Evolutionary conservation across 1,140 invertebrate species (phyloP), one percentile per base, ranked within the genome.

Genomic region (Grapholita molesta): DNA sequence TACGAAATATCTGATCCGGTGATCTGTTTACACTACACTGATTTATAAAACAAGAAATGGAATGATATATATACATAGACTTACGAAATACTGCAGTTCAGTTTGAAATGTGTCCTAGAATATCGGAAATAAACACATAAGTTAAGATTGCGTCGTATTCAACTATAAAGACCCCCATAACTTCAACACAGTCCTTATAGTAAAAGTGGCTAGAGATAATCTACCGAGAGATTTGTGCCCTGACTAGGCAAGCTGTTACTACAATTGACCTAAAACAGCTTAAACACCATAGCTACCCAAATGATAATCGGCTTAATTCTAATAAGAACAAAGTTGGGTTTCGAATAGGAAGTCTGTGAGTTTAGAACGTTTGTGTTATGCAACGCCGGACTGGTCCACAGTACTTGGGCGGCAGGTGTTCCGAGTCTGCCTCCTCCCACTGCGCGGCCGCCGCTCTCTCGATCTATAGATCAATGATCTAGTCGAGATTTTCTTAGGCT

Each of bases 371-470:
- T 32, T 32, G n/a, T 9, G 53, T 61, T 4, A 30, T 68, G 67
- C 48, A 65, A 35, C n/a, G 53, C 42, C 52, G 61, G 68, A 81
- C 86, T 85, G 84, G 85, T 88, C 79, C 76, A 82, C 69, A 88
- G 87, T 88, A 84, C 87, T 86, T 87, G 88, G 89, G 87, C 86
- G 89, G 89, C 89, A 91, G 87, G 89, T 91, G 89, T 89, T 88
- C 78, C 82, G 76, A 66, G 71, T 72, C 82, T 77, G 86, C 85
- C 87, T 89, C 89, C 89, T 89, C 86, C 88, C 84, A 87, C 83
- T 78, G 83, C 84, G 81, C 78, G 79, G 79, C 85, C 82, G 80
- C 84, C 77, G 80, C 78, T 80, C 84, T 82, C 84, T 83, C 82
- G 80, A 82, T 83, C 77, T 68, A 67, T 81, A 83, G 89, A 91